Base-by-base conservation (phyloP, 2,113 vertebrate genomes). In the Cephalophus harveyi region DNA sequence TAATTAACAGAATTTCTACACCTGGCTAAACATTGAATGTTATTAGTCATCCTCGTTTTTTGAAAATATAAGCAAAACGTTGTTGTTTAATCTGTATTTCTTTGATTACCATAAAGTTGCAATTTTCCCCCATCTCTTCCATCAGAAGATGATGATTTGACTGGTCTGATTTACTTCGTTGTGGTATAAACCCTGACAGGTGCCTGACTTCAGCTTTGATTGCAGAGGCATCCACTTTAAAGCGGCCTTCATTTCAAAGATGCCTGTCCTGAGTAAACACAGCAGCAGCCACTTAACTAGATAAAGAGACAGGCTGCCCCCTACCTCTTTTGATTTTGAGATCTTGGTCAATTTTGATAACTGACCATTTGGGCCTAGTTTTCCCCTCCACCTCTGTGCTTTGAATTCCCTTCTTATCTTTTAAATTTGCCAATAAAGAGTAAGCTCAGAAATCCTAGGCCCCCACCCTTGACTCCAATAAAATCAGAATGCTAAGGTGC, bases 141-240 rank as follows among this genome's bases (percentile, higher is more conserved):
- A 64, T 94, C 89, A 91, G 30, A 94, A 95, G 62, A 90, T 79
- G 87, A 79, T 89, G 46, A 95, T 95, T 92, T 74, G 48, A 96
- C 54, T 43, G 17, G n/a, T 62, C 48, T 93, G 82, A 88, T 21
- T 85, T 93, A 74, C 1, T 8, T 62, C 6, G 27, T 79, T 78
- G 23, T 55, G 52, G 46, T 15, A 17, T 55, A 55, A 78, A 12
- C 48, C 50, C 5, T 54, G 81, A 64, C 57, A 86, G 28, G 17
- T 91, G 46, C 21, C 55, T 95, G 55, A 62, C 11, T 62, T 76
- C 60, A 78, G 11, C 23, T n/a, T 79, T 86, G n/a, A 78, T 36
- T 79, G 12, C 82, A 43, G 16, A 54, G 28, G 43, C 54, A 79
- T 79, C 16, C 88, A 7, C 21, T 90, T 78, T 90, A 78, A 59